These are phyloP conservation scores for Myripristis jacobus DNA, from an alignment of 2,797 vertebrate genomes.

Conservation along the genomic window DNA sequence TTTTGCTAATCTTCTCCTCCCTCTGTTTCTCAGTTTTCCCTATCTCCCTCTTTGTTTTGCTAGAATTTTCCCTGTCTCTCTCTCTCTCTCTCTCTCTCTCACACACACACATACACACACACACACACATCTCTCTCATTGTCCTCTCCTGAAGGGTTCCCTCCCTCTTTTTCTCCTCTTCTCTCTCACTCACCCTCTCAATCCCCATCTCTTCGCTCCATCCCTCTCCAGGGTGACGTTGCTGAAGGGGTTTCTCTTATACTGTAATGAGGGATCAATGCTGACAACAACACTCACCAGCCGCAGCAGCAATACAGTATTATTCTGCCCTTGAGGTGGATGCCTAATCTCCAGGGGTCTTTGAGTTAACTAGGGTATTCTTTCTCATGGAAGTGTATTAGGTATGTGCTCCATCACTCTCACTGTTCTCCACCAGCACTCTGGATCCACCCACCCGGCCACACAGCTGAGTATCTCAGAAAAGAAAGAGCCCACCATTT, in stretches of 20 bases:
- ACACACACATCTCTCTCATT: neutral
- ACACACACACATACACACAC: neutral
- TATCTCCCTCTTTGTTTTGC: slow-evolving; percentile 12
- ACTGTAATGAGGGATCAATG: slow-evolving; percentile 79
- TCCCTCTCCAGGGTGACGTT: slow-evolving; percentile 69
- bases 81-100: neutral
- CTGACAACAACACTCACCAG: slow-evolving; percentile 73
- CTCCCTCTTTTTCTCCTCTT: slow-evolving; percentile 22
- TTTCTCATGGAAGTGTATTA: slow-evolving; percentile 65
- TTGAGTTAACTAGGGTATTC: slow-evolving; percentile 73
- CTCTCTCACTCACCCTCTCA: slow-evolving; percentile 12
- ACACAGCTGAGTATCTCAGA: slow-evolving; percentile 51
- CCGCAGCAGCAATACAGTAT: slow-evolving; percentile 48
- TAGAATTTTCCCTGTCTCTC: neutral
- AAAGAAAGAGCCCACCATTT: slow-evolving; percentile 68
- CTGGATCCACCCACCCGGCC: slow-evolving; percentile 63
- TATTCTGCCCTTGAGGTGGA: slow-evolving; percentile 55
- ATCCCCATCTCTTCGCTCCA: slow-evolving; percentile 36
- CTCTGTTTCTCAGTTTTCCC: neutral
- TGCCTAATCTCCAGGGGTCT: slow-evolving; percentile 68
- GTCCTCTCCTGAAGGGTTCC: neutral
- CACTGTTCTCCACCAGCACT: slow-evolving; percentile 55
- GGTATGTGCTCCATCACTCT: slow-evolving; percentile 67
- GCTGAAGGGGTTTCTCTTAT: slow-evolving; percentile 75
- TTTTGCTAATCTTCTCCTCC: neutral